phyloP scores from a whole-genome alignment of 2,888 invertebrate species.

The Tromatobia lineatoria region DNA sequence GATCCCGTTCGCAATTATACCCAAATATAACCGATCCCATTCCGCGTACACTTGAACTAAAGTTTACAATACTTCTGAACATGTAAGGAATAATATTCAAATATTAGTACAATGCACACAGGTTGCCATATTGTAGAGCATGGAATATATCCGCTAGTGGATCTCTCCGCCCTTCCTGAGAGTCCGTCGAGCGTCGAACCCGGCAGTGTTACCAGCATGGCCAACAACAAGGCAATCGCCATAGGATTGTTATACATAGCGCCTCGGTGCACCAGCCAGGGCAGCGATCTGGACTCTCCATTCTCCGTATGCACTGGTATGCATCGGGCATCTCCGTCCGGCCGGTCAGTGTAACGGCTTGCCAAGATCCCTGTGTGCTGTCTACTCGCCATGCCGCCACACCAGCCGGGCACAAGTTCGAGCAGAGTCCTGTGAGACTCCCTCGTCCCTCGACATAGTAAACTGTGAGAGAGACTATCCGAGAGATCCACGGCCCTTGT shows the following conservation, averaged over 20 bases:
- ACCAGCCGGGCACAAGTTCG: constrained; percentile 48
- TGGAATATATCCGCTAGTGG: constrained; percentile 47
- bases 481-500: constrained; percentile 59
- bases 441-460: constrained; percentile 67
- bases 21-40: no score
- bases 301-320: constrained; percentile 61
- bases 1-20: no score
- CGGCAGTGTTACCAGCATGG: constrained; percentile 73
- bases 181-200: constrained; percentile 76
- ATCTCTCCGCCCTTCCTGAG: constrained; percentile 39
- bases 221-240: constrained; percentile 74
- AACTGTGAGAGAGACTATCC: constrained; percentile 53
- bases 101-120: constrained; percentile 12
- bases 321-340: constrained; percentile 32
- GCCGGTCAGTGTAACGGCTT: constrained; percentile 51
- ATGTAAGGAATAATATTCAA: constrained; percentile 7
- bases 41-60: not conserved
- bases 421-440: constrained; percentile 56
- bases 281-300: constrained; percentile 57
- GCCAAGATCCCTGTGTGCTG: constrained; percentile 68
- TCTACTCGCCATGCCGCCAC: constrained; percentile 62
- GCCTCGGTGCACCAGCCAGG: constrained; percentile 69
- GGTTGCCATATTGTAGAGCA: constrained; percentile 12
- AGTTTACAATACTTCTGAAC: not conserved
- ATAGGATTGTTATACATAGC: constrained; percentile 79